Evolutionary conservation across 2,797 vertebrate species (phyloP).

Genomic region (Sebastes elongatus): DNA sequence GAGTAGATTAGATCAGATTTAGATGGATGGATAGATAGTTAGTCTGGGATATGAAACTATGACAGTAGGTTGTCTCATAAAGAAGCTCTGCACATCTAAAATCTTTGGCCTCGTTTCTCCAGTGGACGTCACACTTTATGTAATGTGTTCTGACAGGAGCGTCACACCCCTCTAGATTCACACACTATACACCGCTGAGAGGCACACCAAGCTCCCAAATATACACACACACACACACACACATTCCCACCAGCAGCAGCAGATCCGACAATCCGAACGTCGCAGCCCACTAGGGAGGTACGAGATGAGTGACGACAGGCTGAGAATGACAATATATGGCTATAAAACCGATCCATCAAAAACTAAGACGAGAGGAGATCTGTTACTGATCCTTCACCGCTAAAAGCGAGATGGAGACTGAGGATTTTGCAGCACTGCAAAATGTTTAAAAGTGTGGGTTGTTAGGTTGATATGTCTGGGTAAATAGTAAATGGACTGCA

Average conservation of each 20-base stretch:
- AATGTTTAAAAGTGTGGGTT: background rate
- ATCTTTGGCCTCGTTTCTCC: slow-evolving; percentile 61
- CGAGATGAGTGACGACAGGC: slow-evolving; percentile 23
- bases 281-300: background rate
- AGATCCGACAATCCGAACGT: slow-evolving; percentile 14
- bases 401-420: background rate
- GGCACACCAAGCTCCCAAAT: slow-evolving; percentile 23
- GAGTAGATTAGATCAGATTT: background rate
- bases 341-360: slow-evolving; percentile 10
- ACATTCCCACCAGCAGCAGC: background rate
- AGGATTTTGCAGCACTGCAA: background rate
- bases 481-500: background rate
- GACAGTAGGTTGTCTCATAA: background rate
- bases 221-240: background rate
- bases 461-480: background rate
- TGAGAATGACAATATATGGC: slow-evolving; percentile 30
- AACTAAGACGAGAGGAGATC: background rate
- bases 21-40: background rate
- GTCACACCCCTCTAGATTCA: slow-evolving; percentile 46
- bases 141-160: slow-evolving; percentile 66
- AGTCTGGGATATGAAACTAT: background rate
- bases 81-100: slow-evolving; percentile 27
- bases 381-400: background rate
- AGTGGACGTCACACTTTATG: slow-evolving; percentile 61
- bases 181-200: slow-evolving; percentile 32